These are phyloP conservation scores for Diplolepis rosae DNA, from an alignment of 2,888 invertebrate genomes.

Conservation along the genomic window DNA sequence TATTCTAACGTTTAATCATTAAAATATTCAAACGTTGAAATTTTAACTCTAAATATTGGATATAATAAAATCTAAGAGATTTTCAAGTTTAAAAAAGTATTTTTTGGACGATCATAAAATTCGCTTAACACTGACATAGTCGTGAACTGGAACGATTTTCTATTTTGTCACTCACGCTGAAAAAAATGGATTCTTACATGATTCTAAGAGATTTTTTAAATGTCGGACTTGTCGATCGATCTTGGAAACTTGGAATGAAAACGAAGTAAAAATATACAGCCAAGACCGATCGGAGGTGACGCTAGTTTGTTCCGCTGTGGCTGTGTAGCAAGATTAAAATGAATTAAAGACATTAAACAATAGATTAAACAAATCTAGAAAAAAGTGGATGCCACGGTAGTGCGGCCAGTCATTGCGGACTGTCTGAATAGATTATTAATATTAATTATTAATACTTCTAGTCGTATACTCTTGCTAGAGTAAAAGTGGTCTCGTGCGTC, in stretches of 20 bases:
- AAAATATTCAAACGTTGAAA: too few relatives aligned
- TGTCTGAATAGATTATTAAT: conserved; percentile 68
- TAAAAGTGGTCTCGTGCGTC: conserved; percentile 71
- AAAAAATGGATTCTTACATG: not conserved
- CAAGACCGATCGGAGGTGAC: conserved; percentile 24
- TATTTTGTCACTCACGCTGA: not conserved
- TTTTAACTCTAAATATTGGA: not conserved
- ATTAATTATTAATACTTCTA: conserved; percentile 73
- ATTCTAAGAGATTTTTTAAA: conserved; percentile 1
- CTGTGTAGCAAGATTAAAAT: conserved; percentile 29
- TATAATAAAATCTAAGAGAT: not conserved
- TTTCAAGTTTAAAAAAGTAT: not conserved
- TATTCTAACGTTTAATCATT: too few relatives aligned
- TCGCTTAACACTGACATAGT: not conserved
- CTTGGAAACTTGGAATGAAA: conserved; percentile 24
- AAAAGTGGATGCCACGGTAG: conserved; percentile 42
- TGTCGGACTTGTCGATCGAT: conserved; percentile 21
- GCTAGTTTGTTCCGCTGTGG: conserved; percentile 27
- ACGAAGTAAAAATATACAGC: conserved; percentile 27
- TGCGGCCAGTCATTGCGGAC: conserved; percentile 70
- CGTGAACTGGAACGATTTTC: not conserved
- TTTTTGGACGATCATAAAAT: not conserved
- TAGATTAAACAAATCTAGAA: conserved; percentile 35
- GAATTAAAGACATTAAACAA: conserved; percentile 25
- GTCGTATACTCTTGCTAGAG: conserved; percentile 73